Evolutionary conservation across 2,888 invertebrate species (phyloP).

Genomic region (Chloromyia formosa): DNA sequence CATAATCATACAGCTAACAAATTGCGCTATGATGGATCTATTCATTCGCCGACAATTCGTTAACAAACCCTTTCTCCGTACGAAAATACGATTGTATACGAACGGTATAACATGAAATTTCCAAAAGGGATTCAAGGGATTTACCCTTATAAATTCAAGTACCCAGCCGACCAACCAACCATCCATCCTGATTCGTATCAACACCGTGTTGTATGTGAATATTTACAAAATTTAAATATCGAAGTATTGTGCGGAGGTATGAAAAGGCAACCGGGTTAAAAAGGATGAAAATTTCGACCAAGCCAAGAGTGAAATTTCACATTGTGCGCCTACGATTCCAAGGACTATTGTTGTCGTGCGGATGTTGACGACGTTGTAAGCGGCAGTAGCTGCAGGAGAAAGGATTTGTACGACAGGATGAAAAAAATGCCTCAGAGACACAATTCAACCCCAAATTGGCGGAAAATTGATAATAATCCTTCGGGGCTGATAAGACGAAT

Average conservation of each 20-base stretch:
- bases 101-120: neutral
- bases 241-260: neutral
- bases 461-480: conserved; percentile 52
- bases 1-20: conserved; percentile 40
- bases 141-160: conserved; percentile 12
- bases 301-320: conserved; percentile 20
- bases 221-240: conserved; percentile 29
- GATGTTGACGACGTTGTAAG: neutral
- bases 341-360: no score
- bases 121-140: neutral
- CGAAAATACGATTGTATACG: neutral
- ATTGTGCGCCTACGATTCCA: neutral
- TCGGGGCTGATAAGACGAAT: conserved; percentile 45
- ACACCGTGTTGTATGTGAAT: neutral
- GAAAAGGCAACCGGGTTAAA: conserved; percentile 28
- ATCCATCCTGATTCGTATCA: neutral
- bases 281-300: conserved; percentile 27
- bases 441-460: conserved; percentile 52
- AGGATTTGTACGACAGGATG: neutral
- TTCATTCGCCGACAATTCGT: conserved; percentile 35
- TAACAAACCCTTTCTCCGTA: conserved; percentile 39
- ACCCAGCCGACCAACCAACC: no score
- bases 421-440: conserved; percentile 26
- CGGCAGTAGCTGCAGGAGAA: neutral
- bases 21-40: conserved; percentile 40